Conservation (phyloP, 1,140 invertebrate species). For the Triops cancriformis region DNA sequence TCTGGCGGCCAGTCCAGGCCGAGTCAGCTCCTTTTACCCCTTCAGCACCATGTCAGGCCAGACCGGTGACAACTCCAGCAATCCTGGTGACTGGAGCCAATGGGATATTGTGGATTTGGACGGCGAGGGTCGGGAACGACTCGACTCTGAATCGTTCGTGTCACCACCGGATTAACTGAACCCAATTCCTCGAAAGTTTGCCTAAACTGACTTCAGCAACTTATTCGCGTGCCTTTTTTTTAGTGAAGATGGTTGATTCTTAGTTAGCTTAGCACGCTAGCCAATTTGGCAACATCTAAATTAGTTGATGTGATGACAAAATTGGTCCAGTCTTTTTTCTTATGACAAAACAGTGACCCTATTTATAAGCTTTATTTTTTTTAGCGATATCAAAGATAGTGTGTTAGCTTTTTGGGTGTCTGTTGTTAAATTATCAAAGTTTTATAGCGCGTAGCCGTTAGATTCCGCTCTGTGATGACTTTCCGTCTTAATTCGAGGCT, state of each 20-base stretch:
- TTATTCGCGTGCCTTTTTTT: neutral
- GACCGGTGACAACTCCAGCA: neutral
- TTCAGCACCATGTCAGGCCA: neutral
- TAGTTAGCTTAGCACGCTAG: neutral
- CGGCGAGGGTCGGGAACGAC: neutral
- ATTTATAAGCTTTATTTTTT: conserved; percentile 7
- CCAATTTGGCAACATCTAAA: neutral
- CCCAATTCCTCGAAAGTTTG: neutral
- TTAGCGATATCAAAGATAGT: neutral
- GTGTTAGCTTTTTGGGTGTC: neutral
- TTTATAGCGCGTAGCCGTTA: neutral
- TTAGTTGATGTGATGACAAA: neutral
- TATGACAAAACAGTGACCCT: neutral
- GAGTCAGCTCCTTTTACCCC: neutral
- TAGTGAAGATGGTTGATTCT: neutral
- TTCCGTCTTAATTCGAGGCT: too few species aligned
- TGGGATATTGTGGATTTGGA: conserved; percentile 6
- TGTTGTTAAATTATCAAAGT: neutral
- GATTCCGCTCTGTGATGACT: neutral
- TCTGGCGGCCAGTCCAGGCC: neutral
- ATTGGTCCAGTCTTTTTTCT: neutral
- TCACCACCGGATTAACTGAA: neutral
- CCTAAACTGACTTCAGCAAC: neutral
- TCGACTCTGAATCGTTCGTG: neutral
- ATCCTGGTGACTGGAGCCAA: neutral